Base-by-base conservation (phyloP, 2,113 vertebrate species). In the Psittacus erithacus region DNA sequence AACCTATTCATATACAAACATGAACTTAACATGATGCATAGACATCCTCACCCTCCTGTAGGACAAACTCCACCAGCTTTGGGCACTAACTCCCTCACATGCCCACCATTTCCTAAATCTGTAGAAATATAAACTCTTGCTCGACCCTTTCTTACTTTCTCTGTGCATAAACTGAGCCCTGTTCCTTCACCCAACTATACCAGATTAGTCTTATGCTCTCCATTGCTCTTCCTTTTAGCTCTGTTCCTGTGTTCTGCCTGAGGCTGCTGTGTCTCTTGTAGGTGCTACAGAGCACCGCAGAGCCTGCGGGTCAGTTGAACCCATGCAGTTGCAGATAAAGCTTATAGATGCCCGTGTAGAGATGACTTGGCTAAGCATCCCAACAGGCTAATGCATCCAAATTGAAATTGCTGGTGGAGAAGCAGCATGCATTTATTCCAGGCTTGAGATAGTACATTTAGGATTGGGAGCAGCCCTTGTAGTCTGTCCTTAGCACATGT, bases 101-200 rank as follows among this genome's bases (percentile, higher is more conserved):
- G 12, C 35, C 20, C 25, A 33, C 6, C 4, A 7, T n/a, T 5
- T 28, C 25, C 8, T 27, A 44, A 52, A 12, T 67, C 24, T 73
- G 7, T 35, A 80, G 68, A 22, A 90, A 28, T 31, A 12, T 22
- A 85, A 71, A 55, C 7, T 6, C 28, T 83, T 43, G 2, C 11
- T 91, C 27, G 23, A 28, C 11, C 4, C 33, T 78, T 63, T 88
- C 27, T 46, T 55, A 7, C 13, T 79, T 70, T 39, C 17, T 86
- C 7, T 18, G 31, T 85, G 3, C 1, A 1, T 5, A 10, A 82
- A 19, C n/a, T 27, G 25, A 15, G 13, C 7, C 10, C 14, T 52
- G 1, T 65, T 53, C 38, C 46, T 71, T 78, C 27, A 35, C 17
- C 4, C 0, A 1, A 1, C 11, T 60, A 2, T 3, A 4, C 23